Evolutionary conservation across 2,888 invertebrate species (phyloP).

Genomic region (Gandaritis pyraliata): DNA sequence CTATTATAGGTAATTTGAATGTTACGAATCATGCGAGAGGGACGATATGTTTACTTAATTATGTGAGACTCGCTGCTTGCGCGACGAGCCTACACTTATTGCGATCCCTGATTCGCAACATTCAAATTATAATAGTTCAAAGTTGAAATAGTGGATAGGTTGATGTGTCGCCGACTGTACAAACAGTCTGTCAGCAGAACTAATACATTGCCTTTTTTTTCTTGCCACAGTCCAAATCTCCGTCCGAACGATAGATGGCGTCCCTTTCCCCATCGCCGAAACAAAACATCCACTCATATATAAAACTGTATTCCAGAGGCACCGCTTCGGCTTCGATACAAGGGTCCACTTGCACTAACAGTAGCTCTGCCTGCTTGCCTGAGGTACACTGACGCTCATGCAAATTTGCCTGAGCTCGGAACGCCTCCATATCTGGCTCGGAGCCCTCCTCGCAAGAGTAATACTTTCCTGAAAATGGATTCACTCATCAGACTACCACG

Average conservation of each 20-base stretch:
- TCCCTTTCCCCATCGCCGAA: constrained; percentile 24
- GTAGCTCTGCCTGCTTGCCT: constrained; percentile 10
- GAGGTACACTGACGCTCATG: constrained; percentile 33
- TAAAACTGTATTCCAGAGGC: constrained; percentile 4
- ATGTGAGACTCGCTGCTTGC: no score
- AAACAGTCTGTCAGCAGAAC: no score
- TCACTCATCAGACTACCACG: not conserved
- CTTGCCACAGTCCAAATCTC: constrained; percentile 26
- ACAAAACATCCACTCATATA: constrained; percentile 20
- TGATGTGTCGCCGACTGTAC: no score
- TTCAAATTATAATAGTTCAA: no score
- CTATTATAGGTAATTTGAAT: no score
- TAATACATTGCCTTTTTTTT: no score
- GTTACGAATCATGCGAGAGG: no score
- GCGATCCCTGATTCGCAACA: no score
- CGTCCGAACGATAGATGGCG: not conserved
- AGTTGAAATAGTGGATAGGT: no score
- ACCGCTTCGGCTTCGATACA: constrained; percentile 23
- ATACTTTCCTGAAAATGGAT: constrained; percentile 14
- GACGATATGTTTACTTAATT: no score
- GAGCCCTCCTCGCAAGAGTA: constrained; percentile 18
- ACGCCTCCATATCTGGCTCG: constrained; percentile 26
- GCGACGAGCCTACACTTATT: no score
- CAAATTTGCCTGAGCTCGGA: constrained; percentile 25
- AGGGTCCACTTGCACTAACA: not conserved